Conservation (phyloP, 2,113 vertebrate species). For the Machaerirhynchus nigripectus region DNA sequence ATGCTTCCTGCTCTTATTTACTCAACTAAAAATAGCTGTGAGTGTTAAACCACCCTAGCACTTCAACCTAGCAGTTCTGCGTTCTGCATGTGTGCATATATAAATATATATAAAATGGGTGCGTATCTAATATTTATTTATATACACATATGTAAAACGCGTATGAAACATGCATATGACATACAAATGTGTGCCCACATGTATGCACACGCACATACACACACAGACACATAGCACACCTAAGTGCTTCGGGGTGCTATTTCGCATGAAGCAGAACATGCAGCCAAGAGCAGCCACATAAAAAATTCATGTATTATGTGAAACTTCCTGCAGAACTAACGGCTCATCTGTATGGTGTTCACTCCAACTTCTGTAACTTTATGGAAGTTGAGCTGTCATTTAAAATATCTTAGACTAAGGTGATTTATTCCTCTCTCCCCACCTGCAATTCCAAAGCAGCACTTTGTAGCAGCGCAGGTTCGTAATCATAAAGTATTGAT, state of each 20-base stretch:
- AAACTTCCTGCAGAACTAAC: not conserved
- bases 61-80: not conserved
- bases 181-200: not conserved
- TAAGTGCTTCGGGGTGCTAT: not conserved
- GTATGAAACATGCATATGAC: rapidly evolving
- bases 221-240: rapidly evolving
- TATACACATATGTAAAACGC: not conserved
- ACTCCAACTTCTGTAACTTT: not conserved
- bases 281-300: not conserved
- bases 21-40: conserved; percentile 5
- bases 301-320: rapidly evolving
- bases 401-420: not conserved
- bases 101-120: not conserved
- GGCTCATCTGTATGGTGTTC: not conserved
- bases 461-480: not conserved
- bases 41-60: not conserved
- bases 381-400: not conserved
- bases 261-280: not conserved
- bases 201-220: not conserved
- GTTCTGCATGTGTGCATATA: not conserved
- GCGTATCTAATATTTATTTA: not conserved
- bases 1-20: conserved; percentile 18
- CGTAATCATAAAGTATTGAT: conserved; percentile 55
- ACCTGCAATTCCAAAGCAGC: not conserved
- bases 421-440: not conserved